Evolutionary conservation across 2,888 invertebrate genomes (phyloP).

Genomic region (Lordiphosa fenestrarum): DNA sequence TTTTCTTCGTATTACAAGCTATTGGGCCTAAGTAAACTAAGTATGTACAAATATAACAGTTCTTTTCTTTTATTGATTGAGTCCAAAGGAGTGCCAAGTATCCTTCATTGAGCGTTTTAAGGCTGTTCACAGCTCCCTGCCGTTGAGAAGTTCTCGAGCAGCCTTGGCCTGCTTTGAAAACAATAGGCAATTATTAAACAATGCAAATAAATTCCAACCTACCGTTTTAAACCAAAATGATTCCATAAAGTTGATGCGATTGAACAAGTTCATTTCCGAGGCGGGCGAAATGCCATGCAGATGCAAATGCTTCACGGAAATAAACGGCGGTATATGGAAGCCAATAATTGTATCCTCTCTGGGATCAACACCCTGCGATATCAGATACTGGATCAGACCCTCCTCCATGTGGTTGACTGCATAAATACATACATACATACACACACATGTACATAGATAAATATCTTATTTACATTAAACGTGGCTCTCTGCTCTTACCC

Average conservation of each 20-base stretch:
- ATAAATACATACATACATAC: conserved; percentile 44
- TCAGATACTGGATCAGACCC: conserved; percentile 81
- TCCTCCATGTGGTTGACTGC: conserved; percentile 86
- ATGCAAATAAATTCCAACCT: conserved; percentile 2
- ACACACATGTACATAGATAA: neutral
- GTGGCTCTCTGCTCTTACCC: conserved; percentile 82
- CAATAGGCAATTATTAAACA: neutral
- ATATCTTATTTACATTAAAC: neutral
- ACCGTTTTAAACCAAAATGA: conserved; percentile 93
- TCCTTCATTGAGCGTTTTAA: too few relatives aligned
- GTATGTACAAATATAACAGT: conserved; percentile 7
- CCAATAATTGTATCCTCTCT: conserved; percentile 83
- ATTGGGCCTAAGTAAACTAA: neutral
- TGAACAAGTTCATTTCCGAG: conserved; percentile 87
- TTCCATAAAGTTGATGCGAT: conserved; percentile 85
- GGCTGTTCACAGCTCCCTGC: conserved; percentile 16
- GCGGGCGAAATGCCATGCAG: conserved; percentile 91
- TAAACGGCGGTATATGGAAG: conserved; percentile 96
- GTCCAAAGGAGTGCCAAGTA: too few relatives aligned
- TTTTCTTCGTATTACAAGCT: too few relatives aligned
- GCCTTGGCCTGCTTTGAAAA: conserved; percentile 12
- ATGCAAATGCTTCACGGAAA: conserved; percentile 89
- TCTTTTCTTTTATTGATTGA: neutral
- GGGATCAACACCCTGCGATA: conserved; percentile 80
- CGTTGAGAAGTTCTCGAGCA: conserved; percentile 6